A percentile compares a stretch with the other conserved stretches of the same genome.
Evolutionary conservation across 2,113 vertebrate species (phyloP).

Genomic region (Pampusana beccarii): DNA sequence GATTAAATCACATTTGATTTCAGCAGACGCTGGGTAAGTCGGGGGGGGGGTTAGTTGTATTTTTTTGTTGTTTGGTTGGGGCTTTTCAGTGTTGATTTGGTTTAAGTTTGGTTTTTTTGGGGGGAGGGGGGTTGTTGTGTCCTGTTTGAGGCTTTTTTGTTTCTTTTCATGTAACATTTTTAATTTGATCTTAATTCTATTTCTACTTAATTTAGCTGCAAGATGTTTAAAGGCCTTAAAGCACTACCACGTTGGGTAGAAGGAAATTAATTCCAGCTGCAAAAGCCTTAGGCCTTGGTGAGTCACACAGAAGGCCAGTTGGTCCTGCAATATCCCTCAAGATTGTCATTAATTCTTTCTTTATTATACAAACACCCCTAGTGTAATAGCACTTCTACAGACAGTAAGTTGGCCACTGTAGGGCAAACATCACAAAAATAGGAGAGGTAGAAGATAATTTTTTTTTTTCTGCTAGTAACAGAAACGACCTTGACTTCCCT

Average conservation of each 20-base stretch:
- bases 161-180: background rate
- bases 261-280: slow-evolving; percentile 2
- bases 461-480: background rate
- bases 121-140: too few relatives aligned
- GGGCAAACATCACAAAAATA: background rate
- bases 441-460: accelerated
- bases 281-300: background rate
- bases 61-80: background rate
- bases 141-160: too few relatives aligned
- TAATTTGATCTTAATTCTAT: background rate
- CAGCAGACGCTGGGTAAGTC: background rate
- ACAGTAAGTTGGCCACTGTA: background rate
- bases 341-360: background rate
- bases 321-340: background rate
- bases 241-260: background rate
- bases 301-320: background rate
- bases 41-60: too few relatives aligned
- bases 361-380: background rate
- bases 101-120: too few relatives aligned
- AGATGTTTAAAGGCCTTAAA: background rate
- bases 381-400: background rate
- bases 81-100: too few relatives aligned
- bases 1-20: background rate
- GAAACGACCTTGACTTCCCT: background rate
- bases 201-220: background rate